Percentiles rank a stretch among this genome's conserved stretches.
Evolutionary conservation across 1,140 invertebrate species (phyloP).

Genomic region (silkworm (Bombyx mori)): DNA sequence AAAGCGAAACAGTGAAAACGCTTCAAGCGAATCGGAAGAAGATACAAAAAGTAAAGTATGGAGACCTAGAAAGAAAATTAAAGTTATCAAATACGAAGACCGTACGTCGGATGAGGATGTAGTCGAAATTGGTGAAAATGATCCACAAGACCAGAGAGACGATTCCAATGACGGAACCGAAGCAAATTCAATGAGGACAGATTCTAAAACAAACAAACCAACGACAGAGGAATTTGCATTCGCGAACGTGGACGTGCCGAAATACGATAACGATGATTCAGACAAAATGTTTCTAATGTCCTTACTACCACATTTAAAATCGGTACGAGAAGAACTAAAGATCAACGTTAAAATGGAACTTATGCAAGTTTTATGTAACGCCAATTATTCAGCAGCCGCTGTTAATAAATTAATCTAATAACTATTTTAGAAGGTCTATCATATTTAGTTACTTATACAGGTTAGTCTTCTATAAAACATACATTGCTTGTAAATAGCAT

Average conservation of each 20-base stretch:
- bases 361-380: slow-evolving; percentile 55
- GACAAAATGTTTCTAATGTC: slow-evolving; percentile 57
- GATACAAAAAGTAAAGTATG: slow-evolving; percentile 27
- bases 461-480: neutral
- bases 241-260: slow-evolving; percentile 40
- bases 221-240: slow-evolving; percentile 45
- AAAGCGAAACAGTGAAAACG: slow-evolving; percentile 7
- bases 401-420: slow-evolving; percentile 36
- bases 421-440: neutral
- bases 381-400: slow-evolving; percentile 26
- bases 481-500: neutral
- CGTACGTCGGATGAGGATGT: slow-evolving; percentile 41
- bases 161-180: slow-evolving; percentile 13
- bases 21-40: slow-evolving; percentile 40
- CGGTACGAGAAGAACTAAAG: slow-evolving; percentile 44
- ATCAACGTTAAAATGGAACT: slow-evolving; percentile 59
- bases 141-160: slow-evolving; percentile 21
- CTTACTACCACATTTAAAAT: slow-evolving; percentile 49
- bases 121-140: slow-evolving; percentile 10
- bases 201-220: slow-evolving; percentile 13
- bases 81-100: slow-evolving; percentile 27
- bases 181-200: neutral
- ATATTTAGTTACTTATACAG: neutral
- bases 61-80: slow-evolving; percentile 36
- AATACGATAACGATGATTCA: slow-evolving; percentile 37